A percentile compares a stretch with the other conserved stretches of the same genome.
These are phyloP conservation scores for Psittacara wagleri DNA, from an alignment of 2,113 vertebrate species.

Conservation along the genomic window DNA sequence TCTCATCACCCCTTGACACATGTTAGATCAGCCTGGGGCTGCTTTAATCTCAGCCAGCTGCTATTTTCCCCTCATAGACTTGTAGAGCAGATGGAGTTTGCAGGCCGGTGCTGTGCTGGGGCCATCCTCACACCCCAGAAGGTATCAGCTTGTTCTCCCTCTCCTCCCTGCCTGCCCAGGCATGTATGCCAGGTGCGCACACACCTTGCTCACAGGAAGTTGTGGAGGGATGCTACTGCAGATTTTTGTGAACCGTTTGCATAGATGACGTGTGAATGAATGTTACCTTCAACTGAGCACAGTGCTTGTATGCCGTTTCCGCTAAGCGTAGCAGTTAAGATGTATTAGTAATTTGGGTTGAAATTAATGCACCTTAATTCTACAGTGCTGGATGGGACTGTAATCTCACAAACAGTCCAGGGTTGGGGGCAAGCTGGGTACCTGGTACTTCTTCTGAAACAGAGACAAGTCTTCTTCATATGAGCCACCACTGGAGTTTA, in stretches of 20 bases:
- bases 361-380: neutral
- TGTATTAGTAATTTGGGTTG: neutral
- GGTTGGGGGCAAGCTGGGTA: neutral
- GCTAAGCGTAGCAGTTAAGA: neutral
- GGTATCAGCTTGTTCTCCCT: neutral
- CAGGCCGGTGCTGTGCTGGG: neutral
- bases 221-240: neutral
- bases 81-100: conserved; percentile 4
- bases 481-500: neutral
- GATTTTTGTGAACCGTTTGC: neutral
- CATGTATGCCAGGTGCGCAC: neutral
- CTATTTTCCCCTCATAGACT: rapidly evolving
- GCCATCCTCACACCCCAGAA: neutral
- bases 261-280: neutral
- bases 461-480: neutral
- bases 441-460: neutral
- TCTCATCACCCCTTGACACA: neutral
- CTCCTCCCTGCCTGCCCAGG: neutral
- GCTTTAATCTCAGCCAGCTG: conserved; percentile 26
- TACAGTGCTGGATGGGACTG: neutral
- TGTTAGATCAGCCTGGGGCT: conserved; percentile 15
- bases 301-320: rapidly evolving
- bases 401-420: neutral
- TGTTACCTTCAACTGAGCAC: neutral
- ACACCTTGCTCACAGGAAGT: neutral